These are phyloP conservation scores for Bombyx mandarina DNA, from an alignment of 1,140 invertebrate species.

Conservation along the genomic window DNA sequence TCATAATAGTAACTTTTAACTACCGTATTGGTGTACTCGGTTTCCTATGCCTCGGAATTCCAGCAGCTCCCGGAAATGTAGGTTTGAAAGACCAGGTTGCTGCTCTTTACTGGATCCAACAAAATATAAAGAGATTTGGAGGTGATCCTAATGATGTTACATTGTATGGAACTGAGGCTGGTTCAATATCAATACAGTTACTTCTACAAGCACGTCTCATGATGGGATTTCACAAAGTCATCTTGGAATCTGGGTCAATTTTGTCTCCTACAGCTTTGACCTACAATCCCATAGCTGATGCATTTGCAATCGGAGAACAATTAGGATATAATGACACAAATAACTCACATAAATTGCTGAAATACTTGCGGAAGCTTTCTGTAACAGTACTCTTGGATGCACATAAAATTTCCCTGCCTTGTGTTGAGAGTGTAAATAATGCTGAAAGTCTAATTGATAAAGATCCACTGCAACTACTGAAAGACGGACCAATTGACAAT, in stretches of 20 bases:
- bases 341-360: constrained; percentile 15
- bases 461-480: constrained; percentile 33
- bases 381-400: constrained; percentile 18
- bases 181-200: constrained; percentile 47
- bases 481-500: constrained; percentile 26
- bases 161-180: constrained; percentile 78
- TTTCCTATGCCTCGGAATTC: constrained; percentile 76
- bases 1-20: constrained; percentile 48
- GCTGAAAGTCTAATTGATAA: constrained; percentile 28
- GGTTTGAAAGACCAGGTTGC: constrained; percentile 83
- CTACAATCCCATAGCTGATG: constrained; percentile 26
- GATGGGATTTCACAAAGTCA: constrained; percentile 36
- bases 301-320: constrained; percentile 20
- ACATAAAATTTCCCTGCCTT: constrained; percentile 34
- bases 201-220: constrained; percentile 35
- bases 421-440: constrained; percentile 29
- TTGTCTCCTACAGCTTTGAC: constrained; percentile 36
- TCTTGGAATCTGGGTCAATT: constrained; percentile 49
- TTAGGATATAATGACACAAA: constrained; percentile 29
- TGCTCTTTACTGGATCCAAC: constrained; percentile 81
- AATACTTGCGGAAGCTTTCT: constrained; percentile 27
- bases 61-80: constrained; percentile 77
- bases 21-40: constrained; percentile 73
- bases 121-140: constrained; percentile 79
- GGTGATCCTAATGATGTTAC: constrained; percentile 77